phyloP scores from a whole-genome alignment of 1,140 invertebrate species.

The Stegodyphus dumicola region DNA sequence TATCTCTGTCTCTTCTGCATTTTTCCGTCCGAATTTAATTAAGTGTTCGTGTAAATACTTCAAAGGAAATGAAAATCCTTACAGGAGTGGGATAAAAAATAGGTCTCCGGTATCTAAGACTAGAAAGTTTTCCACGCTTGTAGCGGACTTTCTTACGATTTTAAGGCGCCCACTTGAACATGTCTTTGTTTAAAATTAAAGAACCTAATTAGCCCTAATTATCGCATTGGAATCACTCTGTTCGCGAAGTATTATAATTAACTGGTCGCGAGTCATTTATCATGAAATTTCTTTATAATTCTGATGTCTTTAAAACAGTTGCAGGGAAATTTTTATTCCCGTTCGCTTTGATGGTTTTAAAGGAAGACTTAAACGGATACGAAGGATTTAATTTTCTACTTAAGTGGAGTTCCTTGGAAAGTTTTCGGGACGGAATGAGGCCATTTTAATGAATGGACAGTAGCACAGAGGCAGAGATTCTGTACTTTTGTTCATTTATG shows the following conservation, averaged over 20 bases:
- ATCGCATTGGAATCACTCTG: slow-evolving; percentile 44
- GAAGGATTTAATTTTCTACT: slow-evolving; percentile 33
- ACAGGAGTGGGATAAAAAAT: neutral
- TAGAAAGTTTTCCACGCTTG: no score
- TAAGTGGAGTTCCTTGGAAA: slow-evolving; percentile 7
- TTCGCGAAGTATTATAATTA: slow-evolving; percentile 47
- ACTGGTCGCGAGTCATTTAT: slow-evolving; percentile 44
- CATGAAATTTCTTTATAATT: slow-evolving; percentile 34
- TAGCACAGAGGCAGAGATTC: no score
- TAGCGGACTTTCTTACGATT: slow-evolving; percentile 1
- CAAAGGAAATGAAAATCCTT: slow-evolving; percentile 24
- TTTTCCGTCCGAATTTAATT: slow-evolving; percentile 35
- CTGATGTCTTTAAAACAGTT: neutral
- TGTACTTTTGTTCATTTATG: no score
- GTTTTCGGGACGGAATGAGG: neutral
- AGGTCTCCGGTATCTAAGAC: neutral
- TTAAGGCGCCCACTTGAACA: slow-evolving; percentile 36
- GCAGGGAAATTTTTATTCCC: slow-evolving; percentile 15
- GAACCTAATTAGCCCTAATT: slow-evolving; percentile 49
- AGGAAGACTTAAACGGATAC: slow-evolving; percentile 30
- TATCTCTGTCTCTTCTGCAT: slow-evolving; percentile 3
- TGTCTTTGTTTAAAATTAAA: slow-evolving; percentile 53
- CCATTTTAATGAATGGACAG: slow-evolving; percentile 22
- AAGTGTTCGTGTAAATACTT: slow-evolving; percentile 44
- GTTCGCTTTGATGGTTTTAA: slow-evolving; percentile 28